A percentile compares a stretch with the other conserved stretches of the same genome.
Conservation (phyloP, 2,888 invertebrate species). For the Drosophila anomelani region DNA sequence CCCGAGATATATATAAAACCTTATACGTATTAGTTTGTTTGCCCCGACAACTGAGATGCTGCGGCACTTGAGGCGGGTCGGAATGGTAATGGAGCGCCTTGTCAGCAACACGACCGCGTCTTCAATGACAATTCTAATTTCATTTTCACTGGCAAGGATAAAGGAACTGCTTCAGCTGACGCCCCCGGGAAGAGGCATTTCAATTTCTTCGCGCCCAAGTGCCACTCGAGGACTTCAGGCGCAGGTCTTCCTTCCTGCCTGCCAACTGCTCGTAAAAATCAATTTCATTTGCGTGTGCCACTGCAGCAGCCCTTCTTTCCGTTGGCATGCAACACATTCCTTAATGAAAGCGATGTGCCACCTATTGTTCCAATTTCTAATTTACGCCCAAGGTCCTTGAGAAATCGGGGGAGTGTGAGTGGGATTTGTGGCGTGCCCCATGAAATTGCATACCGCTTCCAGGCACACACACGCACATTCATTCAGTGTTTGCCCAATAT, state of each 20-base stretch:
- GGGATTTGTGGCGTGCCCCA: constrained; percentile 26
- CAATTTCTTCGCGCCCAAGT: constrained; percentile 72
- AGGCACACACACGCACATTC: constrained; percentile 30
- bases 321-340: constrained; percentile 75
- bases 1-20: constrained; percentile 9
- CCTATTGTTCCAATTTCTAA: constrained; percentile 80
- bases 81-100: constrained; percentile 31
- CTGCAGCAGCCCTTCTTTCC: constrained; percentile 53
- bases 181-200: constrained; percentile 59
- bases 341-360: constrained; percentile 67
- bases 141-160: constrained; percentile 63
- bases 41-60: constrained; percentile 47
- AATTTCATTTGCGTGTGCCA: constrained; percentile 70
- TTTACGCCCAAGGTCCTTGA: constrained; percentile 70
- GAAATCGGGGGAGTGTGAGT: constrained; percentile 51
- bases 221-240: constrained; percentile 64
- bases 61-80: background rate
- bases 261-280: constrained; percentile 73
- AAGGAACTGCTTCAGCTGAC: constrained; percentile 39
- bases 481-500: constrained; percentile 52
- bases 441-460: constrained; percentile 73
- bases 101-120: constrained; percentile 59
- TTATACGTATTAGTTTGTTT: constrained; percentile 49
- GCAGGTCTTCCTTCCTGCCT: constrained; percentile 50
- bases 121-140: constrained; percentile 72